These are phyloP conservation scores for Hozukius guyotensis DNA, from an alignment of 2,797 vertebrate genomes.

Conservation along the genomic window DNA sequence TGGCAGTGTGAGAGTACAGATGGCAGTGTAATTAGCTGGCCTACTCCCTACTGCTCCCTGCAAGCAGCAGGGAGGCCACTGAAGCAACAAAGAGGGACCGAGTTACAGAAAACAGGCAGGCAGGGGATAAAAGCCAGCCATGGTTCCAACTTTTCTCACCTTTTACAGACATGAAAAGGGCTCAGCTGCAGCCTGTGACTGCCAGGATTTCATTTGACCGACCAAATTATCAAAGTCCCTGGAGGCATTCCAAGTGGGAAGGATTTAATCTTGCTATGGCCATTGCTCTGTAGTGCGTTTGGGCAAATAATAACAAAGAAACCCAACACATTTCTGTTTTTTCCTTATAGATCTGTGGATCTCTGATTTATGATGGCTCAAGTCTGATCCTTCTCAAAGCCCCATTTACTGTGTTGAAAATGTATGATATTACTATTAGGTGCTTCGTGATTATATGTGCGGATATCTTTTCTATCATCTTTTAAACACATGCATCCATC, in stretches of 20 bases:
- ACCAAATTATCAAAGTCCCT: not conserved
- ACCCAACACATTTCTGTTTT: no score
- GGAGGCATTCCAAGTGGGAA: not conserved
- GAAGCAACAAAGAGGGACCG: slow-evolving; percentile 15
- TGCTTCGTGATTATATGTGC: no score
- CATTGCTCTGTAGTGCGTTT: not conserved
- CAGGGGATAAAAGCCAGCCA: not conserved
- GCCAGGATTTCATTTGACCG: not conserved
- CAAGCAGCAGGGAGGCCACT: slow-evolving; percentile 25
- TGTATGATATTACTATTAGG: no score
- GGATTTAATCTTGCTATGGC: not conserved
- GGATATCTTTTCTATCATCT: not conserved
- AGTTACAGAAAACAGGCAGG: not conserved
- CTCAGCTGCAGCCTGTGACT: slow-evolving; percentile 33
- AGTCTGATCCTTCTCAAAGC: no score
- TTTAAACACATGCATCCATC: not conserved
- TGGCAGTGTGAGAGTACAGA: slow-evolving; percentile 68
- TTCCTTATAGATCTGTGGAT: no score
- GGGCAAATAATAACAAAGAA: not conserved
- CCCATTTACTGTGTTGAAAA: no score
- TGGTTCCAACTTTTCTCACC: slow-evolving; percentile 23
- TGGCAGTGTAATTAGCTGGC: slow-evolving; percentile 75
- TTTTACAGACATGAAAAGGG: not conserved
- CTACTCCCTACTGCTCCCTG: slow-evolving; percentile 51
- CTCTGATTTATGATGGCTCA: no score